These are phyloP conservation scores for Scophthalmus maximus DNA, from an alignment of 2,113 vertebrate genomes.

Conservation along the genomic window DNA sequence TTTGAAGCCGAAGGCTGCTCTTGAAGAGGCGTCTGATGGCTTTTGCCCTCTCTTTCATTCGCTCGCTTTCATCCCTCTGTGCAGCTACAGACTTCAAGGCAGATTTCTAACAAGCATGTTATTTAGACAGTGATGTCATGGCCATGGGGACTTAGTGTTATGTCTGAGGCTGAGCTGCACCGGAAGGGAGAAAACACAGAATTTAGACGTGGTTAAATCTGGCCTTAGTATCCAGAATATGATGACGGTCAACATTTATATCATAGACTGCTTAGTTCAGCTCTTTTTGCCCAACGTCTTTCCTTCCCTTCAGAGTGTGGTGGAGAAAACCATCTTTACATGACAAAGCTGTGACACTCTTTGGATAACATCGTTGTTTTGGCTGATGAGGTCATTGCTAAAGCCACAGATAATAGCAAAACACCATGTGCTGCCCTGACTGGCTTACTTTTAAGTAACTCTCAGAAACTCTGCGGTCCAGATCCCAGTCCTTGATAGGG, in stretches of 20 bases:
- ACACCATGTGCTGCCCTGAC: constrained; percentile 7
- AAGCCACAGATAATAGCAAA: constrained; percentile 28
- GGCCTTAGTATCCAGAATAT: constrained; percentile 59
- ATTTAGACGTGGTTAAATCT: constrained; percentile 61
- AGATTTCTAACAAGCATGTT: constrained; percentile 80
- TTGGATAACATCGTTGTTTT: constrained; percentile 35
- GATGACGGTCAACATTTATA: constrained; percentile 58
- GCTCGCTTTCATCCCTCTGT: constrained; percentile 71
- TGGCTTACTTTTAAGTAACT: constrained; percentile 42
- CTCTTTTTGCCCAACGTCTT: constrained; percentile 12
- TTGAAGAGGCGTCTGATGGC: constrained; percentile 72
- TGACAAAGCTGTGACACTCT: constrained; percentile 25
- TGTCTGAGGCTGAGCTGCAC: constrained; percentile 70
- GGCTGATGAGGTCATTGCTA: constrained; percentile 44
- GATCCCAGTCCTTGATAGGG: constrained; percentile 61
- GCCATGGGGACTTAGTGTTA: constrained; percentile 73
- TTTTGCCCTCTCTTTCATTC: constrained; percentile 73
- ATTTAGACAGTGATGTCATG: constrained; percentile 80
- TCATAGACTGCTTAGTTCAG: constrained; percentile 39
- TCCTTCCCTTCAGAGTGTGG: neutral
- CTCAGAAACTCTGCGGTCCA: constrained; percentile 40
- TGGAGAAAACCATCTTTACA: constrained; percentile 6
- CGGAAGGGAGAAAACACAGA: constrained; percentile 62
- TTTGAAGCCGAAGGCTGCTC: constrained; percentile 70
- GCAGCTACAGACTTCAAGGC: constrained; percentile 74